Percentiles rank a stretch among this genome's conserved stretches.
These are phyloP conservation scores for Tubulanus polymorphus DNA, from an alignment of 2,888 invertebrate genomes.

Conservation along the genomic window DNA sequence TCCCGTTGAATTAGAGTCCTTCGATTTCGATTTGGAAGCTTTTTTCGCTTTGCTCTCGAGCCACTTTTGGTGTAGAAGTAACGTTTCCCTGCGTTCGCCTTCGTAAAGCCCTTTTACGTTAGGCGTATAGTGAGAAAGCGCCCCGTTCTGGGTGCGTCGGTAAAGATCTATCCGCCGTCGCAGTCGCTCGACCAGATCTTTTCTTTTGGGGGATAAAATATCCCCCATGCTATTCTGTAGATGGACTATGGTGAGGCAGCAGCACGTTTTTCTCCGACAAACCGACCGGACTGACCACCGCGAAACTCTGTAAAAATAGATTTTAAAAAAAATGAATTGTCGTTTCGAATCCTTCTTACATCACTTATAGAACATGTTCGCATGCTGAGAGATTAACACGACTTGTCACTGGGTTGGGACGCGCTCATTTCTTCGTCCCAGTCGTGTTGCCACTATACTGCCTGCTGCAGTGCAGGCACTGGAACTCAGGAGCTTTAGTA, in stretches of 20 bases:
- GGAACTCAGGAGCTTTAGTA: no score
- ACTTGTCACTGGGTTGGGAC: no score
- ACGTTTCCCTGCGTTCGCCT: constrained; percentile 85
- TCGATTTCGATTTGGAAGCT: constrained; percentile 53
- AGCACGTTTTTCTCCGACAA: no score
- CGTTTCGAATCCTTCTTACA: no score
- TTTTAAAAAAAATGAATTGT: no score
- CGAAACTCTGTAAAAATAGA: no score
- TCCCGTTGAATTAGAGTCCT: constrained; percentile 22
- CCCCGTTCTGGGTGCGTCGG: constrained; percentile 78
- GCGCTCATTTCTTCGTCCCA: no score
- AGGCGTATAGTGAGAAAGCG: constrained; percentile 82
- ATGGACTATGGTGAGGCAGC: constrained; percentile 11
- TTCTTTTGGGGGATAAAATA: constrained; percentile 53
- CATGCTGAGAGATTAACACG: no score
- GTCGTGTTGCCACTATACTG: no score
- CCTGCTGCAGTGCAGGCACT: no score
- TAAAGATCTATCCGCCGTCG: constrained; percentile 81
- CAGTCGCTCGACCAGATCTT: constrained; percentile 78
- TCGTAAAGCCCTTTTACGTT: constrained; percentile 82
- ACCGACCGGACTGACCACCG: no score
- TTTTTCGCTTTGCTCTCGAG: constrained; percentile 87
- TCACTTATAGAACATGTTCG: no score
- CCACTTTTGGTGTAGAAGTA: constrained; percentile 81
- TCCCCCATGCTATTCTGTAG: constrained; percentile 52